phyloP scores from a whole-genome alignment of 2,113 vertebrate species.

The Nasalis larvatus region DNA sequence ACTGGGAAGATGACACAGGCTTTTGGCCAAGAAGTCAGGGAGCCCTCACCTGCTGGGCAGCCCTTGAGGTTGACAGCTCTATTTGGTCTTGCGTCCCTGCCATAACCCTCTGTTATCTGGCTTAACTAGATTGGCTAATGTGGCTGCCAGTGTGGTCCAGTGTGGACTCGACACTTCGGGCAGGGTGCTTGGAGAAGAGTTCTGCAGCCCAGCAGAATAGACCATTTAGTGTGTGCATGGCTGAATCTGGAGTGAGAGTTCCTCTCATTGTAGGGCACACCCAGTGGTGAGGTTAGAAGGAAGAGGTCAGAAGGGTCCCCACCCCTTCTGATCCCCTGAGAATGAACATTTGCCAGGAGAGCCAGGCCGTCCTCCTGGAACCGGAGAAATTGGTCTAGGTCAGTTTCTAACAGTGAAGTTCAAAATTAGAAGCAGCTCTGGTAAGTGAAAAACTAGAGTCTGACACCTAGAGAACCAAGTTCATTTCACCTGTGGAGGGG shows the following conservation, averaged over 20 bases:
- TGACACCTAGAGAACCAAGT: neutral
- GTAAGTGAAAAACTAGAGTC: neutral
- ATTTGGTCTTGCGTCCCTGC: neutral
- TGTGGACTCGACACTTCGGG: neutral
- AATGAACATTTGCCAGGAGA: too few relatives aligned
- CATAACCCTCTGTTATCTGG: neutral
- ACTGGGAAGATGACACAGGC: neutral
- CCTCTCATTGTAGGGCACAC: neutral
- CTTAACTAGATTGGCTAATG: neutral
- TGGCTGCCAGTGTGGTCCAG: accelerated
- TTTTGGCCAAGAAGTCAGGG: too few relatives aligned
- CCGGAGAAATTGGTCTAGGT: accelerated
- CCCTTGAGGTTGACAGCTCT: too few relatives aligned
- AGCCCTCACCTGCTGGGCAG: neutral
- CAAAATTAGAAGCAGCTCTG: neutral
- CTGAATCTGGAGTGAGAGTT: neutral
- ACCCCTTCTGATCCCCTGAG: too few relatives aligned
- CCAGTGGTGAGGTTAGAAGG: neutral
- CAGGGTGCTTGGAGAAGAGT: neutral
- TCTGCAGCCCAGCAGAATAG: neutral
- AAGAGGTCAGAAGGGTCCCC: accelerated
- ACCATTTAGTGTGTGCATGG: neutral
- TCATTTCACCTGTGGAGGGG: neutral
- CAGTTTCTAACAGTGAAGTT: too few relatives aligned
- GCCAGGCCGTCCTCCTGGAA: accelerated